phyloP scores from a whole-genome alignment of 2,797 vertebrate genomes.

The Myotis findleyi region DNA sequence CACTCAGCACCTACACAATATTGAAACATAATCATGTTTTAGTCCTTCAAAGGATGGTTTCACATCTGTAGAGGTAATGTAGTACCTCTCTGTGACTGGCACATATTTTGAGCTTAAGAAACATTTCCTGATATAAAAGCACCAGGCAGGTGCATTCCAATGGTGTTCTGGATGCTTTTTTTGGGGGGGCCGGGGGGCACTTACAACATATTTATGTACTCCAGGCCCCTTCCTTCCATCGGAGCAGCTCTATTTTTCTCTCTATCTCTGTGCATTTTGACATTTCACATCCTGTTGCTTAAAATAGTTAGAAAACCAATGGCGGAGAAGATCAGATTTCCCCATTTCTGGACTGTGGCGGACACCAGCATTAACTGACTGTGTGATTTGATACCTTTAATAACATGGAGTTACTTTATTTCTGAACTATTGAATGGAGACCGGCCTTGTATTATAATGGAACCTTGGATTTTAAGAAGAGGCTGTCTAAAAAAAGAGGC shows the following conservation, averaged over 20 bases:
- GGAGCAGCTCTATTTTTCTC: neutral
- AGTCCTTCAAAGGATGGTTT: constrained; percentile 5
- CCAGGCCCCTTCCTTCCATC: neutral
- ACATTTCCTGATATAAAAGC: neutral
- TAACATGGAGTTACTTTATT: neutral
- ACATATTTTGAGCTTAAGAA: neutral
- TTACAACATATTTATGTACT: neutral
- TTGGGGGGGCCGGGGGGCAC: too few relatives aligned
- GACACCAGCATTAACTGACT: neutral
- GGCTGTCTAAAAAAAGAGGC: neutral
- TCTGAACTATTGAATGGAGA: neutral
- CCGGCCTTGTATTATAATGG: neutral
- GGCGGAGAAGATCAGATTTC: neutral
- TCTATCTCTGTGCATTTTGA: neutral
- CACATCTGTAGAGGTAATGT: neutral
- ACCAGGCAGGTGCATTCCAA: neutral
- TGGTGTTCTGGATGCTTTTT: neutral
- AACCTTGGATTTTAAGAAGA: neutral
- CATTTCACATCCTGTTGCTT: neutral
- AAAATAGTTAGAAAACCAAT: constrained; percentile 7
- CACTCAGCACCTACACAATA: neutral
- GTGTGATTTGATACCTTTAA: neutral
- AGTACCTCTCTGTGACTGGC: neutral
- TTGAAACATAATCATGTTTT: neutral
- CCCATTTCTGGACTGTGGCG: neutral